Evolutionary conservation across 2,113 vertebrate genomes (phyloP).

Genomic region (Cinclus mexicanus): DNA sequence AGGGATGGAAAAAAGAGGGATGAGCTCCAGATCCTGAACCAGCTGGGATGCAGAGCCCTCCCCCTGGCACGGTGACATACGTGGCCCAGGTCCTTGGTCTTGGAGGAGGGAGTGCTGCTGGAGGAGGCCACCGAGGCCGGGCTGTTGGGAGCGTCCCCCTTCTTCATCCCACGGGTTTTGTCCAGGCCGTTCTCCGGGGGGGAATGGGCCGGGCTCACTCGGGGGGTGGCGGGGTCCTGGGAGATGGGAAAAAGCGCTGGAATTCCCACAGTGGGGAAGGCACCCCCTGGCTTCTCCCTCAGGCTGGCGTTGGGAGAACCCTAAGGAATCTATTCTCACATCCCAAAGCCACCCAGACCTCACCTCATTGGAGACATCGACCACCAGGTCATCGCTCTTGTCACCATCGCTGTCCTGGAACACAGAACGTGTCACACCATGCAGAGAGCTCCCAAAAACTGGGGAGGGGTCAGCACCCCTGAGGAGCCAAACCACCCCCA

Average conservation of each 20-base stretch:
- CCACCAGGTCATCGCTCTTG: constrained; percentile 95
- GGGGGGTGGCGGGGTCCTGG: constrained; percentile 90
- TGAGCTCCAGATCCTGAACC: not conserved
- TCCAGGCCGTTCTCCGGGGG: constrained; percentile 94
- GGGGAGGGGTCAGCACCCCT: not conserved
- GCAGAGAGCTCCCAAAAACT: not conserved
- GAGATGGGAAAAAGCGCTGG: not conserved
- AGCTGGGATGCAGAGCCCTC: fast-evolving
- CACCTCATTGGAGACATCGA: constrained; percentile 97
- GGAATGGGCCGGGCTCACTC: constrained; percentile 90
- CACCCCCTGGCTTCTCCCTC: not conserved
- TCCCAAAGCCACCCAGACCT: fast-evolving
- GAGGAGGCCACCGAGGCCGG: constrained; percentile 95
- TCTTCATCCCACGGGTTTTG: constrained; percentile 88
- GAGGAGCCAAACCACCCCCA: fast-evolving
- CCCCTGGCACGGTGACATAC: constrained; percentile 60
- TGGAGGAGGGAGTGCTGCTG: constrained; percentile 95
- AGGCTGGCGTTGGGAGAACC: fast-evolving
- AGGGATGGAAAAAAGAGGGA: not conserved
- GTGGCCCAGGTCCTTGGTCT: constrained; percentile 93
- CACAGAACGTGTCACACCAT: not conserved
- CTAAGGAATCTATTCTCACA: fast-evolving
- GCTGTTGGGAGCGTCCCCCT: constrained; percentile 89
- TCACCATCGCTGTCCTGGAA: constrained; percentile 94
- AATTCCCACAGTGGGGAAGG: fast-evolving